phyloP scores from a whole-genome alignment of 1,140 invertebrate genomes.

The Penaeus indicus region DNA sequence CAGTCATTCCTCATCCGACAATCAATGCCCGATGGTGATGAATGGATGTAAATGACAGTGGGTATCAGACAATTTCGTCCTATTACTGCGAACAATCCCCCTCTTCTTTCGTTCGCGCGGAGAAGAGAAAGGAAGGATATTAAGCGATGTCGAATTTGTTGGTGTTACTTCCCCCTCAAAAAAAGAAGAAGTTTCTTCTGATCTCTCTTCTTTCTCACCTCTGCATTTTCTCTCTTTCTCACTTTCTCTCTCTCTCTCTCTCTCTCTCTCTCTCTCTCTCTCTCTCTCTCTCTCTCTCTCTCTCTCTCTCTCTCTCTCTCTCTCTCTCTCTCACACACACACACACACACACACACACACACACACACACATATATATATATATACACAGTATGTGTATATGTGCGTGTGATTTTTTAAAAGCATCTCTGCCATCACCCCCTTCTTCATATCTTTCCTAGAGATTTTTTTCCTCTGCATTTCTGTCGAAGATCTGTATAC shows the following conservation, averaged over 20 bases:
- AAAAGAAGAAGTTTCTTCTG: not conserved
- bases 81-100: not conserved
- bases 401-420: no score
- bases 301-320: not conserved
- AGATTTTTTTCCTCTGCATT: not conserved
- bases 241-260: not conserved
- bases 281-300: not conserved
- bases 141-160: no score
- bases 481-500: not conserved
- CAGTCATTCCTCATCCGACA: constrained; percentile 49
- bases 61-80: not conserved
- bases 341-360: no score
- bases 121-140: no score
- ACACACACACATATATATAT: no score
- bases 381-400: no score
- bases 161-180: no score
- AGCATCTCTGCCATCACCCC: no score
- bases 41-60: constrained; percentile 56
- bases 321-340: not conserved
- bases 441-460: not conserved
- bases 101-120: not conserved
- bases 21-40: constrained; percentile 56
- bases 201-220: not conserved
- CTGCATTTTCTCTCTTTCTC: not conserved
- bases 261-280: not conserved